These are phyloP conservation scores for Macroglossus sobrinus DNA, from an alignment of 2,113 vertebrate species.

Conservation along the genomic window DNA sequence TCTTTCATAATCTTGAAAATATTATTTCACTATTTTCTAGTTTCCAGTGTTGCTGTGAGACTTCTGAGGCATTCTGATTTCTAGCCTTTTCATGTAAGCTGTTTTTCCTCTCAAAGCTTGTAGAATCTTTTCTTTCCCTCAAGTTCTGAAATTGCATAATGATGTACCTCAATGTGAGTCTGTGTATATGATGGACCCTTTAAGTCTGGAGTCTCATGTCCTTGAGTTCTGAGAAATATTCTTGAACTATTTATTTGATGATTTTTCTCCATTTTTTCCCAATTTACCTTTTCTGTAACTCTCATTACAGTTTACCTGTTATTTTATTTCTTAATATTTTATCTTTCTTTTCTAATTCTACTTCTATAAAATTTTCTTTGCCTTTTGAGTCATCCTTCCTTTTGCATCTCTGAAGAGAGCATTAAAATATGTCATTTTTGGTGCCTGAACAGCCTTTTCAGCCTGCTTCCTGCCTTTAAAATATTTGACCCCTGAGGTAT, in stretches of 20 bases:
- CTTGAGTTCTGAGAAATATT: background rate
- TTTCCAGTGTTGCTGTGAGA: background rate
- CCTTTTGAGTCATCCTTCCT: background rate
- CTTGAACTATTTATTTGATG: constrained; percentile 19
- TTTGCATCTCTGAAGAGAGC: background rate
- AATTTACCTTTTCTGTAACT: background rate
- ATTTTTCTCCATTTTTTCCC: background rate
- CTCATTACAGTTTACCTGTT: background rate
- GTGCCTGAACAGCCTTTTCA: background rate
- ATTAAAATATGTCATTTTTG: background rate
- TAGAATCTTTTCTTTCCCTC: background rate
- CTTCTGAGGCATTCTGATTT: background rate
- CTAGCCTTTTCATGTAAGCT: background rate
- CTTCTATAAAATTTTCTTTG: background rate
- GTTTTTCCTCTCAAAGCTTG: background rate
- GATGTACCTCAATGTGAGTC: background rate
- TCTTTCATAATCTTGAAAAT: background rate
- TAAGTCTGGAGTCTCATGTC: background rate
- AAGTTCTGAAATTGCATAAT: background rate
- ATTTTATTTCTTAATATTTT: constrained; percentile 4
- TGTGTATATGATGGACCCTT: background rate
- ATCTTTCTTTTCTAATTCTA: background rate
- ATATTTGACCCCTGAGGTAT: background rate
- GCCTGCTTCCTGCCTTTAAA: background rate
- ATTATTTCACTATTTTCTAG: background rate